Conservation (phyloP, 2,113 vertebrate species). For the Brevimyrus niger region DNA sequence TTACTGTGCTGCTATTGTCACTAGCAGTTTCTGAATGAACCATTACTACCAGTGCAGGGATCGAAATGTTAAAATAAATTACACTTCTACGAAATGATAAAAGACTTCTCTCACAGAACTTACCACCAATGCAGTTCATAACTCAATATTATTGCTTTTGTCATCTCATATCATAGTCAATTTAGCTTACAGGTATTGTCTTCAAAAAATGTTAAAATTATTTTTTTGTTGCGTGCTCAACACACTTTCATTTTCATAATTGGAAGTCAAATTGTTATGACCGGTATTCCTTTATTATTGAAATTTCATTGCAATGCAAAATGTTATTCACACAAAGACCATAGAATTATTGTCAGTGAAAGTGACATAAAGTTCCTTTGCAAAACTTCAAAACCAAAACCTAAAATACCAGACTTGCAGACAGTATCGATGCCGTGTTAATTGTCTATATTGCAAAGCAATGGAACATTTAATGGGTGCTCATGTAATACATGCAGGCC, state of each 20-base stretch:
- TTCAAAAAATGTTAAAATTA: neutral
- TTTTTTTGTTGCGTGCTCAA: neutral
- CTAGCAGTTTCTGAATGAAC: neutral
- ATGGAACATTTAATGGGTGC: neutral
- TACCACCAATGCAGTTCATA: neutral
- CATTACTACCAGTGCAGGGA: neutral
- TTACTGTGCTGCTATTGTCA: neutral
- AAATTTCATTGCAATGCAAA: neutral
- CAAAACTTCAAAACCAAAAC: neutral
- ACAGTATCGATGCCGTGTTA: neutral
- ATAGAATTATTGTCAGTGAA: neutral
- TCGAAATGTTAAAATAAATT: neutral
- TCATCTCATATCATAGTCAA: neutral
- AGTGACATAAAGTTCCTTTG: neutral
- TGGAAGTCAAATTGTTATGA: neutral
- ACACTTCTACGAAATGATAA: neutral
- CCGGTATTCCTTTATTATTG: neutral
- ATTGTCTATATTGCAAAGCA: neutral
- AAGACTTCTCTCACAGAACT: neutral
- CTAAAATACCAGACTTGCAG: neutral
- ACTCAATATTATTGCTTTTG: constrained; percentile 3
- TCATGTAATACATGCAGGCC: neutral
- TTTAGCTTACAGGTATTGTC: neutral
- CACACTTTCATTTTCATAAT: neutral
- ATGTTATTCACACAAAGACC: neutral